Base-by-base conservation (phyloP, 2,888 invertebrate species). In the Pharmacophagus antenor region DNA sequence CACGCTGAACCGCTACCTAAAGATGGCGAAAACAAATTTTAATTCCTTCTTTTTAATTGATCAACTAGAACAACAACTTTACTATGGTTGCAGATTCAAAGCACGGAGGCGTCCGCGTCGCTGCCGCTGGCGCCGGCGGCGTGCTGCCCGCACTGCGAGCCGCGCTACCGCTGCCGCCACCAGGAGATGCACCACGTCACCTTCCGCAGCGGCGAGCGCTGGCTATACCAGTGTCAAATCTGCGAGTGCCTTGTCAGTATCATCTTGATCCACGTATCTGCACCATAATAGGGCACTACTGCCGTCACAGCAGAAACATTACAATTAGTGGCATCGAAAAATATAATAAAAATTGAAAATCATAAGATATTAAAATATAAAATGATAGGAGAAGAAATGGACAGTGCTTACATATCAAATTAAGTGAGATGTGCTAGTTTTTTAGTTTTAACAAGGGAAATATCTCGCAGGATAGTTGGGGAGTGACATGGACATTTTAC, bases 221-320 rank as follows among this genome's bases (percentile, higher is more conserved):
- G 97, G 97, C 94, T 95, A 70, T 96, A 96, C 89, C 95, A 97
- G 85, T 97, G 97, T 85, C 96, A 96, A 91, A 95, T 95, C 65
- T 97, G 97, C 92, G 96, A 97, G 91, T 97, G 97, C 87, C 92
- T 96, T 84, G 95, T 95, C 77, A 91, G 93, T 86, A 46, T 20
- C 27, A 15, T 31, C 31, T 21, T 22, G 10, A 21, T 21, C 21
- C 21, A 44, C 20, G 7, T 44, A 20, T 18, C 18, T n/a, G 10
- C 10, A 44, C 10, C 8, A 44, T 18, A n/a, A 7, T 10, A 6
- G 5, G 2, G 31, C 31, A 31, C 2, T 15, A 0, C 31, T 31
- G 31, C 12, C 15, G 15, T 31, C 31, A 12, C 0, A 10, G n/a
- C n/a, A n/a, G 31, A 31, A 15, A 15, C 12, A 0, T 12, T 1